A percentile compares a stretch with the other conserved stretches of the same genome.
phyloP scores from a whole-genome alignment of 2,888 invertebrate genomes.

The Lasioglossum figueresi region DNA sequence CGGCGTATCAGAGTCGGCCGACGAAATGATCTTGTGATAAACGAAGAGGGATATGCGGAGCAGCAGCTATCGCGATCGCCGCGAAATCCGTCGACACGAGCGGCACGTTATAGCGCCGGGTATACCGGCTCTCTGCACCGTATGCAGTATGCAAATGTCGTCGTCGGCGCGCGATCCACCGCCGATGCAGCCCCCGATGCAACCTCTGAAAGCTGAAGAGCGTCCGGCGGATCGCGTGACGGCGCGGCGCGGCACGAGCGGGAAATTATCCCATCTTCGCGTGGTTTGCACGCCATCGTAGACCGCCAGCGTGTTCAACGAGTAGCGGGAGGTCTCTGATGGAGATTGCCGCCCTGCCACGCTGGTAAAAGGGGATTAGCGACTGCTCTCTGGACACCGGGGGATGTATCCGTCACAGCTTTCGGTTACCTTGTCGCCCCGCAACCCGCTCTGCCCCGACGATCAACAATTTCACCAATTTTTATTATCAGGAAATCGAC shows the following conservation, averaged over 20 bases:
- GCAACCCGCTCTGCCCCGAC: neutral
- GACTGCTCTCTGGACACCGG: neutral
- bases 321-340: slow-evolving; percentile 47
- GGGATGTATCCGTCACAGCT: neutral
- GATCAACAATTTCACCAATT: neutral
- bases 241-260: slow-evolving; percentile 69
- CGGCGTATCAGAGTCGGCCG: slow-evolving; percentile 24
- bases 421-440: neutral
- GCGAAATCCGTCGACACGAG: slow-evolving; percentile 49
- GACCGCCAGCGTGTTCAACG: slow-evolving; percentile 43
- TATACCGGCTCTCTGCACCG: slow-evolving; percentile 13
- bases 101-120: slow-evolving; percentile 41
- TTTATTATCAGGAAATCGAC: neutral
- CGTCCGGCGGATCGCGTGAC: slow-evolving; percentile 73
- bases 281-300: slow-evolving; percentile 61
- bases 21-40: slow-evolving; percentile 50
- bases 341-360: slow-evolving; percentile 30
- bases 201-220: slow-evolving; percentile 41
- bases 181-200: neutral
- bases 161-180: slow-evolving; percentile 19
- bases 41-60: slow-evolving; percentile 39
- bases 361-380: slow-evolving; percentile 37
- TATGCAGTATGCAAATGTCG: slow-evolving; percentile 67
- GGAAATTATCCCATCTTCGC: slow-evolving; percentile 76
- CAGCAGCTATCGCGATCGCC: slow-evolving; percentile 49